Evolutionary conservation across 1,140 invertebrate genomes (phyloP), one percentile per base, ranked within the genome.

Genomic region (Stenopsyche tienmushanensis): DNA sequence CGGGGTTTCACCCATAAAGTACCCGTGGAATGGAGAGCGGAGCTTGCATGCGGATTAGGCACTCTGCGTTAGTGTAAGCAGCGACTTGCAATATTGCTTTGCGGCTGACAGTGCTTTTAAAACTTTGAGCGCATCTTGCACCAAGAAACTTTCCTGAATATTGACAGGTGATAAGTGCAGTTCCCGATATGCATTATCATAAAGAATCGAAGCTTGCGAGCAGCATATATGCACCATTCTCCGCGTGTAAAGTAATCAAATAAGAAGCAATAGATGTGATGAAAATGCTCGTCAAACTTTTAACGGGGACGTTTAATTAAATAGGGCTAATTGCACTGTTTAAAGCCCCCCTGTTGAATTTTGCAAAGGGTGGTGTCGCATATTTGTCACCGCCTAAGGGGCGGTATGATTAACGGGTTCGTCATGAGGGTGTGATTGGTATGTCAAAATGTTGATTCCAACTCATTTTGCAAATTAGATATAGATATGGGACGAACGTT

Each of bases 11-110:
- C 0, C 45, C 45, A 52, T 64, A 64, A 64, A 68, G 44, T 53
- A 42, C 21, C 49, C 24, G 45, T 25, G 21, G 57, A 65, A 60
- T 55, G 42, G 58, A 55, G 65, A 54, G 47, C 66, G 62, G 49
- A 62, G 57, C 66, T 65, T 65, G 66, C 62, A 65, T 62, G 45
- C 17, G 41, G 66, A 69, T 65, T 65, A 64, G 60, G 53, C 24
- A 21, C 15, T 25, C 47, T 25, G 15, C 60, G 41, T 57, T 65
- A 26, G 1, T n/a, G 29, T 42, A 39, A 39, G 13, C 50, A 54
- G 24, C n/a, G n/a, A n/a, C 18, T 58, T 18, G 26, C n/a, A 39
- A 21, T 64, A 34, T 41, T 21, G 15, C 18, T 53, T 47, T 15
- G 34, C 53, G 49, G 39, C 21, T 53, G 50, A 64, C 42, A 44